Conservation (phyloP, 1,140 invertebrate genomes). For the Drosophila orosa region DNA sequence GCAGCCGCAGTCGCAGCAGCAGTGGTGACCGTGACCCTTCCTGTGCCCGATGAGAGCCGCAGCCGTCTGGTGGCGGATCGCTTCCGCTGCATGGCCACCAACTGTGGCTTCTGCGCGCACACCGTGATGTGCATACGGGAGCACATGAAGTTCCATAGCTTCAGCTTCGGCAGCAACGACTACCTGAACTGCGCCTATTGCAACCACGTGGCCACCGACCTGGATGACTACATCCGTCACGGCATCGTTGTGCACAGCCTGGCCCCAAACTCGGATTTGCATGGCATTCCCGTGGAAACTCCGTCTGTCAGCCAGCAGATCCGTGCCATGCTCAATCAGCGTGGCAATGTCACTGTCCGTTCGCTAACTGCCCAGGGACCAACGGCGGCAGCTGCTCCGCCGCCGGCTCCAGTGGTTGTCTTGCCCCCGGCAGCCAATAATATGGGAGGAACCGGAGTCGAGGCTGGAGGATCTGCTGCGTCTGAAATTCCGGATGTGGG, state of each 20-base stretch:
- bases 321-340: constrained; percentile 40
- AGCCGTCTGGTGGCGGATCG: constrained; percentile 26
- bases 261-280: constrained; percentile 39
- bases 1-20: background rate
- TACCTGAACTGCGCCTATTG: constrained; percentile 61
- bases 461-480: background rate
- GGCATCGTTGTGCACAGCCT: constrained; percentile 49
- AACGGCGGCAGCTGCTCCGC: background rate
- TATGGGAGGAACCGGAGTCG: background rate
- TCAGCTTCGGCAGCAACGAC: constrained; percentile 31
- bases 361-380: fast-evolving
- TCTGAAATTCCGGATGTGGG: background rate
- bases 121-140: constrained; percentile 53
- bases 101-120: constrained; percentile 49
- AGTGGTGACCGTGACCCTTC: background rate
- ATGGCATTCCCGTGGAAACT: background rate
- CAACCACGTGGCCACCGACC: constrained; percentile 27
- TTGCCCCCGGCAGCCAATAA: background rate
- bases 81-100: constrained; percentile 62
- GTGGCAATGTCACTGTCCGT: background rate
- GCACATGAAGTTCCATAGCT: constrained; percentile 64
- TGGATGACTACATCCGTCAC: constrained; percentile 55
- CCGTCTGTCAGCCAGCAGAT: constrained; percentile 40
- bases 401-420: background rate
- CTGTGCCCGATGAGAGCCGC: background rate